Evolutionary conservation across 1,140 invertebrate species (phyloP), one percentile per base, ranked within the genome.

Genomic region (Anastrepha ludens): DNA sequence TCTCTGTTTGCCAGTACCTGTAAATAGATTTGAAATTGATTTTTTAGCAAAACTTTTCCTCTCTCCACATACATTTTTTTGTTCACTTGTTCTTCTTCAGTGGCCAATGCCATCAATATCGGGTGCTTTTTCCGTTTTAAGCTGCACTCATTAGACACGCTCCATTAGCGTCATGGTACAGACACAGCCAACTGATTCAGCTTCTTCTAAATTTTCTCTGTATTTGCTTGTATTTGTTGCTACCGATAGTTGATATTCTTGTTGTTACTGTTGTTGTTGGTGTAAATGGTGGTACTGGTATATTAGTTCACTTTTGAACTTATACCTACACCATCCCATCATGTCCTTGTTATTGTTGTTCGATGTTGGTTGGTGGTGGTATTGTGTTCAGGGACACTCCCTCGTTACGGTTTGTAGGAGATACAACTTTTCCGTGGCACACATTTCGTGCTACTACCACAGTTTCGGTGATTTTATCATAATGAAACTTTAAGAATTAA

Each of bases 41-140:
- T 74, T 74, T 55, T 50, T 6, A 20, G 7, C 47, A 20, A 3
- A 3, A 15, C 17, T 81, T 55, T 81, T 81, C 44, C 47, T 81
- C 55, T 50, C 47, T 29, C 47, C 47, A 1, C 2, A 8, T 17
- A 55, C 44, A 5, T 15, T n/a, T 1, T 41, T 0, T 29, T 29
- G 29, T 41, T 11, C 2, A 15, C 50, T 13, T 29, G 20, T 29
- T 41, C 47, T 55, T 41, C 47, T 29, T n/a, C 50, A 55, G 11
- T 81, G 47, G 74, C 74, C 74, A 55, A 29, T 81, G 74, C 47
- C 74, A 81, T 81, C 74, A 81, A 81, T 81, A 55, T 81, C 55
- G 74, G 74, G 74, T 81, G 47, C 74, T 81, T 81, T 74, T 58
- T 81, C 74, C 74, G 74, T 81, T 81, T 81, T 81, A 81, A 81